phyloP scores from a whole-genome alignment of 2,113 vertebrate genomes.

The Perca fluviatilis region DNA sequence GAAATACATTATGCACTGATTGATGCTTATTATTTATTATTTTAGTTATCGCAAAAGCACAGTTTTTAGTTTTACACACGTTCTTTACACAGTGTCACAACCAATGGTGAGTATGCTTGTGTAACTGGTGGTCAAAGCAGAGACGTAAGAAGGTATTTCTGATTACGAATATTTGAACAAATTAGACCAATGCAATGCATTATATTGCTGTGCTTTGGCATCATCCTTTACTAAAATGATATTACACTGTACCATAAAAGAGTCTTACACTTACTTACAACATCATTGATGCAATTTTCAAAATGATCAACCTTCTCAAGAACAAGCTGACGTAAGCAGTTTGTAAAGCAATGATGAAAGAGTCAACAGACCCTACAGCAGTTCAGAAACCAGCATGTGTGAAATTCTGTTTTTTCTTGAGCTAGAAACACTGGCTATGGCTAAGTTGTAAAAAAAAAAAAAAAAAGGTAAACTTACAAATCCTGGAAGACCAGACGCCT shows the following conservation, averaged over 20 bases:
- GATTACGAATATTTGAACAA: neutral
- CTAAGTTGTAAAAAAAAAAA: neutral
- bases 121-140: neutral
- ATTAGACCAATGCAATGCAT: neutral
- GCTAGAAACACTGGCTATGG: neutral
- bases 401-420: neutral
- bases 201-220: neutral
- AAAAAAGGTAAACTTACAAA: slow-evolving; percentile 1
- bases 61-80: slow-evolving; percentile 29
- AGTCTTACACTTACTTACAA: neutral
- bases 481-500: neutral
- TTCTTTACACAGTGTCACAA: slow-evolving; percentile 15
- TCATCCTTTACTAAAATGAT: neutral
- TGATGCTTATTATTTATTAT: slow-evolving; percentile 56
- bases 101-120: slow-evolving; percentile 19
- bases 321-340: neutral
- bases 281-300: neutral
- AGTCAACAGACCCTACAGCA: neutral
- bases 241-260: neutral
- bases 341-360: neutral
- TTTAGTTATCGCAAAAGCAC: slow-evolving; percentile 39
- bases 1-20: slow-evolving; percentile 64
- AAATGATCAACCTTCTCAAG: neutral
- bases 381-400: neutral
- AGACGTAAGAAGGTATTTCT: neutral